phyloP scores from a whole-genome alignment of 1,140 invertebrate species.

The Drosophila biarmipes region DNA sequence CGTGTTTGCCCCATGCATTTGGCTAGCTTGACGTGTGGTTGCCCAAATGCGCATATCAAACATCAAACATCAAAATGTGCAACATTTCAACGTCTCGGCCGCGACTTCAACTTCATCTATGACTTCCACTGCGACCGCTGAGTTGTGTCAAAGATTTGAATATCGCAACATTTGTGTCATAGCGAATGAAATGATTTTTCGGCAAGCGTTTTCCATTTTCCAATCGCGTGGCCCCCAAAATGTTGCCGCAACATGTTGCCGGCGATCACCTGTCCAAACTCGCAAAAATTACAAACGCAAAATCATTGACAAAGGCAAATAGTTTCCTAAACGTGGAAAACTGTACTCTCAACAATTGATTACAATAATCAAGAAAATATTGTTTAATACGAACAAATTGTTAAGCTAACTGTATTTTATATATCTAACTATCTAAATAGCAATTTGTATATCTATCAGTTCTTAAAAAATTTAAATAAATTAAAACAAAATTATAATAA shows the following conservation, averaged over 20 bases:
- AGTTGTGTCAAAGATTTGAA: constrained; percentile 74
- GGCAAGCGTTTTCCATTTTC: constrained; percentile 1
- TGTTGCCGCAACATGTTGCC: constrained; percentile 68
- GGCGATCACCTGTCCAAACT: constrained; percentile 47
- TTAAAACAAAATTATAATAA: too few relatives aligned
- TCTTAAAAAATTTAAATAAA: too few relatives aligned
- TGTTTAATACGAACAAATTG: too few relatives aligned
- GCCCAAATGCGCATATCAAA: constrained; percentile 78
- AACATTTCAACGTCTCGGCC: constrained; percentile 65
- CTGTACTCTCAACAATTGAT: not conserved
- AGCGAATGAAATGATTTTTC: constrained; percentile 22
- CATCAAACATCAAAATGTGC: constrained; percentile 75
- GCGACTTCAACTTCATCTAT: constrained; percentile 13
- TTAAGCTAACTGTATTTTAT: too few relatives aligned
- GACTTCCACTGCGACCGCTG: constrained; percentile 14
- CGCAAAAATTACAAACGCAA: constrained; percentile 6
- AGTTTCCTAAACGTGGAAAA: not conserved
- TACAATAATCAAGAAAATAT: too few relatives aligned
- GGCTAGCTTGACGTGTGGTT: constrained; percentile 63
- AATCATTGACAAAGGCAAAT: not conserved
- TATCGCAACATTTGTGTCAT: constrained; percentile 64
- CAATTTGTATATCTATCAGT: too few relatives aligned
- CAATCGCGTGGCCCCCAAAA: constrained; percentile 18
- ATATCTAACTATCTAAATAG: too few relatives aligned
- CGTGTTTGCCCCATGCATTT: constrained; percentile 30